Evolutionary conservation across 2,797 vertebrate genomes (phyloP), one percentile per base, ranked within the genome.

Genomic region (Carduelis carduelis): DNA sequence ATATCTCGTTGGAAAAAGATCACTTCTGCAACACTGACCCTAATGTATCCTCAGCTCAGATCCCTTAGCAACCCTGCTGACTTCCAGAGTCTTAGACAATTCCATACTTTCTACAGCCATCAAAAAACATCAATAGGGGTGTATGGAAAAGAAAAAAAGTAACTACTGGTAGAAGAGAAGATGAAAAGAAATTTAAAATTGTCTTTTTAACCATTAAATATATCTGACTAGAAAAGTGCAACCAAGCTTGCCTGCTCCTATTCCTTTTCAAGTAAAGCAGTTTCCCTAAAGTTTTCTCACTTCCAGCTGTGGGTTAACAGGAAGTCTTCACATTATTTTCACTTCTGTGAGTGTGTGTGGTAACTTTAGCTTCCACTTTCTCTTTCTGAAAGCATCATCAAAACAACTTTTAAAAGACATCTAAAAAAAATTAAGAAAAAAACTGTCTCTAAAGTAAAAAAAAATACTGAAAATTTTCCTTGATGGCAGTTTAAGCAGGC

Each of bases 11-110:
- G 26, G 55, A 20, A 76, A 76, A 79, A 82, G 23, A 49, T 37
- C 0, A 46, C 37, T 69, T 89, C 24, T 78, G 53, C 0, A 0
- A 78, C 1, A 5, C 7, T 13, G 19, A 37, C 15, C 17, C 17
- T 74, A 41, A 41, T 15, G 60, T 52, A 69, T 44, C 13, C 5
- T 26, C 61, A 83, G 5, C 9, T 44, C 28, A 83, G 70, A 70
- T 68, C 11, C 27, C 71, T 83, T 23, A 88, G 14, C 23, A 87
- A 75, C 4, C n/a, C 59, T 64, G 10, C 10, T 65, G 27, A 61
- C n/a, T 82, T 89, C 20, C 18, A 64, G 27, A 75, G 11, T 64
- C 28, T 71, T 50, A 71, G 22, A 66, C 15, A 77, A 26, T 27
- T 77, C 41, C 18, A 64, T 52, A 30, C 5, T 75, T 81, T 30